A percentile compares a stretch with the other conserved stretches of the same genome.
Evolutionary conservation across 2,113 vertebrate genomes (phyloP).

Genomic region (Datnioides undecimradiatus): DNA sequence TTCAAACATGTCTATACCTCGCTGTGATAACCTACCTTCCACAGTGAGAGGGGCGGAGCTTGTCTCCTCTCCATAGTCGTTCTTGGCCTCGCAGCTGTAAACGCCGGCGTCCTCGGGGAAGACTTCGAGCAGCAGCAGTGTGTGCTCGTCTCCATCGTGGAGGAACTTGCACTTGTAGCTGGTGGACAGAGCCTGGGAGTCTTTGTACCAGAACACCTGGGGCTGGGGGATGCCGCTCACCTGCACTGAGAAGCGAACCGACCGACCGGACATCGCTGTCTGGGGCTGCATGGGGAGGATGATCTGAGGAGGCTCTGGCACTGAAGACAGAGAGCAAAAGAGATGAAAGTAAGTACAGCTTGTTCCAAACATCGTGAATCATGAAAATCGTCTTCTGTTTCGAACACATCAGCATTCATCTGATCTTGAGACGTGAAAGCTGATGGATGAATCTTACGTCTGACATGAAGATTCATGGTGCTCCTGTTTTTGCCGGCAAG

Average conservation of each 20-base stretch:
- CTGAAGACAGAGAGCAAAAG: constrained; percentile 71
- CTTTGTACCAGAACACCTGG: constrained; percentile 93
- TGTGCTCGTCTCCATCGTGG: constrained; percentile 91
- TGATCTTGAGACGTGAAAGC: too few relatives aligned
- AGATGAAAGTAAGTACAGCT: not conserved
- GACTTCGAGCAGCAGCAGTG: constrained; percentile 90
- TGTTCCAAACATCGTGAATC: not conserved
- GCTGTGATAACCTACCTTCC: constrained; percentile 84
- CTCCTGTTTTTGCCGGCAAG: constrained; percentile 93
- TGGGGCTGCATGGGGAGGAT: constrained; percentile 86
- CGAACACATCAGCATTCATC: too few relatives aligned
- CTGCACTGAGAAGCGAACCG: constrained; percentile 89
- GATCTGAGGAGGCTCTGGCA: constrained; percentile 91
- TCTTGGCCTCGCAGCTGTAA: constrained; percentile 92
- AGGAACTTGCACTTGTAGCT: constrained; percentile 93
- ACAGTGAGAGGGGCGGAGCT: constrained; percentile 91
- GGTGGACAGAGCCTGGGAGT: constrained; percentile 88
- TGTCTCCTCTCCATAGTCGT: constrained; percentile 88
- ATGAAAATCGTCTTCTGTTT: too few relatives aligned
- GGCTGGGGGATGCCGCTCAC: constrained; percentile 90
- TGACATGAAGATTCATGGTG: constrained; percentile 89
- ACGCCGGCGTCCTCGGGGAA: constrained; percentile 91
- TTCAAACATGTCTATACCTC: not conserved
- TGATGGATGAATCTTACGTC: constrained; percentile 85
- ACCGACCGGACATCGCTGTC: constrained; percentile 87